phyloP scores from a whole-genome alignment of 30 jellyfish, hydroid and myxozoan species.

The Cassiopea xamachana region DNA sequence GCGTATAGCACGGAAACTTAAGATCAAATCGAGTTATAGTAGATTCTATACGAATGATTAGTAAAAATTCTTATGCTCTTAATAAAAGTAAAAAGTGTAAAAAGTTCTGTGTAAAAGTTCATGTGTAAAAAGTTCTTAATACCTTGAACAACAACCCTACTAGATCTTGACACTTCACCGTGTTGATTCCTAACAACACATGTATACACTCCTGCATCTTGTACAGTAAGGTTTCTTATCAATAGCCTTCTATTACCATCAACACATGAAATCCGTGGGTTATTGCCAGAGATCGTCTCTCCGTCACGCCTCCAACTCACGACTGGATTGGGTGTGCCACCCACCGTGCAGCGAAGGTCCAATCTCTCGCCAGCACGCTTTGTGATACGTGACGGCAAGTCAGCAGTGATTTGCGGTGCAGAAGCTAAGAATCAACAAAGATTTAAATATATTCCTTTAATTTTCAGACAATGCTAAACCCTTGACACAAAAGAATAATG shows the following conservation, averaged over 20 bases:
- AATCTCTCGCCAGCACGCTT: conserved; percentile 9
- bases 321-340: conserved; percentile 37
- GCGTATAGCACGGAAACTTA: too few species aligned
- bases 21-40: too few species aligned
- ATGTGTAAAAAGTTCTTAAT: neutral
- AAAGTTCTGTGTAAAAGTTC: too few species aligned
- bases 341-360: conserved; percentile 31
- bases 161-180: conserved; percentile 38
- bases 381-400: conserved; percentile 8
- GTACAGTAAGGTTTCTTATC: conserved; percentile 1
- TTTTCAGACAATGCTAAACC: too few species aligned
- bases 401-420: conserved; percentile 8
- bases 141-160: conserved; percentile 42
- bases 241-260: conserved; percentile 19
- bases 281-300: neutral
- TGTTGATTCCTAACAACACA: conserved; percentile 40
- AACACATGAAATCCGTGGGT: conserved; percentile 5
- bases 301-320: conserved; percentile 34
- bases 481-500: too few species aligned
- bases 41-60: too few species aligned
- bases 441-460: too few species aligned
- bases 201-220: conserved; percentile 56
- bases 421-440: neutral
- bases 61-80: too few species aligned
- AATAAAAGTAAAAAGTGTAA: too few species aligned